These are phyloP conservation scores for Anadara kagoshimensis DNA, from an alignment of 1,140 invertebrate genomes.

Conservation along the genomic window DNA sequence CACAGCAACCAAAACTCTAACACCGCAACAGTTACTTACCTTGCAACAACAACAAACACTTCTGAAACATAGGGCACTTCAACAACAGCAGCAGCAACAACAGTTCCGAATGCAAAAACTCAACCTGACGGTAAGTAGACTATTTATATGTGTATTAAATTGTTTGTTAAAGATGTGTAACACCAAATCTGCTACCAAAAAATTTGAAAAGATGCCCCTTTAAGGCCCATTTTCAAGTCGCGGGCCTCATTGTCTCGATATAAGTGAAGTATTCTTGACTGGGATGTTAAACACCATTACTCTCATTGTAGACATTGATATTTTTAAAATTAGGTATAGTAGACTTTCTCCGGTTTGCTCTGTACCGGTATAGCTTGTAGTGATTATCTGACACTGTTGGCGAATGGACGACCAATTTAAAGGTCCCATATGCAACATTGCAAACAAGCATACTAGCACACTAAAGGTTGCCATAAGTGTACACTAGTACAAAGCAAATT, in stretches of 20 bases:
- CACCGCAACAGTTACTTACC: constrained; percentile 63
- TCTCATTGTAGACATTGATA: not conserved
- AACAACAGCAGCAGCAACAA: constrained; percentile 72
- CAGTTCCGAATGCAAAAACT: constrained; percentile 42
- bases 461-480: too few species aligned
- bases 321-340: too few species aligned
- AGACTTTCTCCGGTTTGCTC: too few species aligned
- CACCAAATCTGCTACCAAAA: not conserved
- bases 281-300: not conserved
- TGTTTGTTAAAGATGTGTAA: not conserved
- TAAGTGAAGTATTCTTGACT: not conserved
- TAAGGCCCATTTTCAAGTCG: not conserved
- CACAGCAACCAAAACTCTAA: constrained; percentile 53
- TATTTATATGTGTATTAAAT: not conserved
- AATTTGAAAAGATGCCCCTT: not conserved
- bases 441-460: too few species aligned
- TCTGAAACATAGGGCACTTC: constrained; percentile 74
- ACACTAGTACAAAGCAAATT: too few species aligned
- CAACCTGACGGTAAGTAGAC: constrained; percentile 37
- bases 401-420: too few species aligned
- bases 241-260: not conserved
- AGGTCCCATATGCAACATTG: too few species aligned
- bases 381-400: too few species aligned
- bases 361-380: too few species aligned
- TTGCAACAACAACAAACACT: constrained; percentile 78